These are phyloP conservation scores for Lipophrys pholis DNA, from an alignment of 2,113 vertebrate genomes.

Conservation along the genomic window DNA sequence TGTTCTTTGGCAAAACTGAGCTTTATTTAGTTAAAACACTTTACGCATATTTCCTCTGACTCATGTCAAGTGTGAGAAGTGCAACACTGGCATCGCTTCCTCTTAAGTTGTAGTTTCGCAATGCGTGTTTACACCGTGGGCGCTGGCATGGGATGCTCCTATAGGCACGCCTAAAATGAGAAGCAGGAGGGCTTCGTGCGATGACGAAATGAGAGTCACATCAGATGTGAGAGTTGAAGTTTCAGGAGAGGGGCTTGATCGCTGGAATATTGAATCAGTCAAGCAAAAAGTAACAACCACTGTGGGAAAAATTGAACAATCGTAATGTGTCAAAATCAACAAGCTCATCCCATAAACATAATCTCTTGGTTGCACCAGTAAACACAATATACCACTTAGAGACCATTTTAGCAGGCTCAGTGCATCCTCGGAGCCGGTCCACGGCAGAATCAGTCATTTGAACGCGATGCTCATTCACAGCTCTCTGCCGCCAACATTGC, in stretches of 20 bases:
- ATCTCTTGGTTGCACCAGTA: conserved; percentile 51
- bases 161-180: conserved; percentile 24
- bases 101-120: conserved; percentile 20
- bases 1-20: conserved; percentile 3
- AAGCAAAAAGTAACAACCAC: conserved; percentile 55
- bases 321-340: conserved; percentile 57
- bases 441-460: conserved; percentile 53
- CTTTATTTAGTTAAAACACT: conserved; percentile 37
- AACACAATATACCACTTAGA: conserved; percentile 68
- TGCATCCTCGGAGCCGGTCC: conserved; percentile 40
- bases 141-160: conserved; percentile 11
- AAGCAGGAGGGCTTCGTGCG: conserved; percentile 28
- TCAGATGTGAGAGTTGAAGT: conserved; percentile 52
- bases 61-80: conserved; percentile 19
- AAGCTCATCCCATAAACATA: conserved; percentile 48
- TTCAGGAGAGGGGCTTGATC: conserved; percentile 27
- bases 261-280: conserved; percentile 57
- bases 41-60: conserved; percentile 2
- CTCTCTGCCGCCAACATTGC: conserved; percentile 35
- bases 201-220: conserved; percentile 44
- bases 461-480: conserved; percentile 50
- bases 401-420: conserved; percentile 42
- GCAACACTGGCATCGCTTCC: conserved; percentile 20
- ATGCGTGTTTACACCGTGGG: conserved; percentile 35
- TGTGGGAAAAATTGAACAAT: conserved; percentile 43